phyloP scores from a whole-genome alignment of 2,888 invertebrate genomes.

The Agelastica alni region DNA sequence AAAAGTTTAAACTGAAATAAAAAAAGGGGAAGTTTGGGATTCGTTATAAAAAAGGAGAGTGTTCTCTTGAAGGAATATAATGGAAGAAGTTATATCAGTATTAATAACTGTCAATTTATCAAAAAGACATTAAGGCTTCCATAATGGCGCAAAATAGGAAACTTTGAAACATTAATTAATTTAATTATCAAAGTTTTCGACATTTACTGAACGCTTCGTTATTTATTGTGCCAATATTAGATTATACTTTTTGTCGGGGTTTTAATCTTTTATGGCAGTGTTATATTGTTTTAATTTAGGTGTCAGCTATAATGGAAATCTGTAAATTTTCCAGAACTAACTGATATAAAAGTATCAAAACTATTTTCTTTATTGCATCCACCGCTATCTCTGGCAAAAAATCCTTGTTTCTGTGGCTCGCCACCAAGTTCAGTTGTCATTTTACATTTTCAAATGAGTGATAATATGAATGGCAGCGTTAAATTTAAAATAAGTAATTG shows the following conservation, averaged over 20 bases:
- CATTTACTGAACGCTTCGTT: slow-evolving; percentile 54
- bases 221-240: slow-evolving; percentile 55
- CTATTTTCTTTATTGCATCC: no score
- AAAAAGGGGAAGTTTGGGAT: no score
- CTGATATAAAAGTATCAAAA: background rate
- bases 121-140: slow-evolving; percentile 51
- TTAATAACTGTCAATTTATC: slow-evolving; percentile 54
- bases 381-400: no score
- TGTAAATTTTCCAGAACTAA: slow-evolving; percentile 2
- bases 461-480: no score
- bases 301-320: slow-evolving; percentile 23
- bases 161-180: slow-evolving; percentile 57
- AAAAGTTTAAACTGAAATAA: no score
- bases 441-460: no score
- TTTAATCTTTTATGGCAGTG: slow-evolving; percentile 29
- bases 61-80: slow-evolving; percentile 18
- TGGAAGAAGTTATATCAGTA: slow-evolving; percentile 44
- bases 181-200: slow-evolving; percentile 59
- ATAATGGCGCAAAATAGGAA: slow-evolving; percentile 49
- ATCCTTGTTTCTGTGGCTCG: no score
- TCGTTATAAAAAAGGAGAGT: no score
- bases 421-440: no score
- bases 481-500: no score
- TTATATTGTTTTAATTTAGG: slow-evolving; percentile 29
- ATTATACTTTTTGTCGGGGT: slow-evolving; percentile 43